A percentile compares a stretch with the other conserved stretches of the same genome.
phyloP scores from a whole-genome alignment of 53 echinoderm and acorn worm species.

The Astropecten irregularis region DNA sequence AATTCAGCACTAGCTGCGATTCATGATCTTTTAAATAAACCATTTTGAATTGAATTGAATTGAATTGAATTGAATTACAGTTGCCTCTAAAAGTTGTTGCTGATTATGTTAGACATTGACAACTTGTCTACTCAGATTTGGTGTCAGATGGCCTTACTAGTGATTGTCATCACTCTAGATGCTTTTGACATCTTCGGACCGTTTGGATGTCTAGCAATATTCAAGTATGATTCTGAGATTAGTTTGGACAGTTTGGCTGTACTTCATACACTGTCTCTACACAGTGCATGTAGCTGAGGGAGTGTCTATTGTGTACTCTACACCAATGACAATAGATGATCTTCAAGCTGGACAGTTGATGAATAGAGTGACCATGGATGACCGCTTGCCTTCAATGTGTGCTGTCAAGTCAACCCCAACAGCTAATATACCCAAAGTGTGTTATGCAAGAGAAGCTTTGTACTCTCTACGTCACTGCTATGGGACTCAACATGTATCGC shows the following conservation, averaged over 20 bases:
- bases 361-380: not conserved
- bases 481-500: conserved; percentile 3
- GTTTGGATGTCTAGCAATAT: no score
- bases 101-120: no score
- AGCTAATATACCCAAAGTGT: not conserved
- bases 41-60: no score
- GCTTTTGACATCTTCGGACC: no score
- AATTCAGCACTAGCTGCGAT: no score
- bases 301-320: not conserved
- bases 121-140: no score
- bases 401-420: not conserved
- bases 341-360: not conserved
- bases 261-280: not conserved
- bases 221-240: no score
- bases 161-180: no score
- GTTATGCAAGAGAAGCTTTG: not conserved
- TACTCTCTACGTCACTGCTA: conserved; percentile 2
- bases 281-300: not conserved
- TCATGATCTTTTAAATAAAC: no score
- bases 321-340: not conserved
- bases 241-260: no score
- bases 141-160: no score
- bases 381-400: not conserved
- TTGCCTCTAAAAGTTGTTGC: no score
- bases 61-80: not conserved